Evolutionary conservation across 1,140 invertebrate species (phyloP), one percentile per base, ranked within the genome.

Genomic region (Dysdera silvatica): DNA sequence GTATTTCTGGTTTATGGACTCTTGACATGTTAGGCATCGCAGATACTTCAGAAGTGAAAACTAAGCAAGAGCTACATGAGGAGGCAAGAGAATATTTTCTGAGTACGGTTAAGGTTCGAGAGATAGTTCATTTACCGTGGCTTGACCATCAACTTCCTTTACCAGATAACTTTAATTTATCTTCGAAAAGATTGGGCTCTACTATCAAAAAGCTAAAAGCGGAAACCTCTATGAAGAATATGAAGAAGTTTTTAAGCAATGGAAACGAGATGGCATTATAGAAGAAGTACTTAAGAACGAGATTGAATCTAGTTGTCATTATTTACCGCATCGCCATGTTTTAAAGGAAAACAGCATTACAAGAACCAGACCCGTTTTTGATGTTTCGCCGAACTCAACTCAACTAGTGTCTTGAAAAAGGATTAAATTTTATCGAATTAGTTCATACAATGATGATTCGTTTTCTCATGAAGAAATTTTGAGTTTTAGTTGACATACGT

Each of bases 371-470:
- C 31, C 45, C 6, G 61, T 62, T 14, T 62, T 62, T 26, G 47
- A 62, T 47, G 61, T 52, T 29, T 62, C 61, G 20, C 41, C 61
- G 23, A 47, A 41, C 16, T 2, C 20, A 26, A 55, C 56, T 68
- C 0, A 68, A 68, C 43, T 49, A 67, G 35, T 55, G 29, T 28
- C 68, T 68, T 32, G 47, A 60, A n/a, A 52, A 49, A 5, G 63
- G 43, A 28, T 37, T 57, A 10, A 61, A 68, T 45, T 43, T 68
- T 7, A 33, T 28, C 8, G 20, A 41, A 33, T n/a, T 54, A 37
- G 37, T 68, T 16, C 73, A 74, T 12, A 33, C 67, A 0, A 62
- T 77, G 26, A 43, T 78, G 28, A 31, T 48, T n/a, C 37, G 52
- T 7, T 67, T 67, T 41, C 41, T 56, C 8, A 12, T 18, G 5